Conservation (phyloP, 2,888 invertebrate genomes). For the Dinocampus coccinellae region DNA sequence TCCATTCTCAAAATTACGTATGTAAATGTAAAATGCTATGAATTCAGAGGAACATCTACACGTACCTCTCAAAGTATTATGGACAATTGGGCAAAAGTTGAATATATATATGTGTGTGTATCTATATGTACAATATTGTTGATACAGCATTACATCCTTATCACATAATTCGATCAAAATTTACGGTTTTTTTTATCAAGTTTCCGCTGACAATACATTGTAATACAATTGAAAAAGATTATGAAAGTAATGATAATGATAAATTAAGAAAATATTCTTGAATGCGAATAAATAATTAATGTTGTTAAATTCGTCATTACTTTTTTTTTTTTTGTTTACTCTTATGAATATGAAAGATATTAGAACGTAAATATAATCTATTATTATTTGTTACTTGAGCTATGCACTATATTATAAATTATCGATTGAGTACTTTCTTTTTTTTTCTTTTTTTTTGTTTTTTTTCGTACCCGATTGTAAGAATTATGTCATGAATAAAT, state of each 20-base stretch:
- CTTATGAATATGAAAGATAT: not conserved
- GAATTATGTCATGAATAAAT: not conserved
- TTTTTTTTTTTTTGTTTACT: too few relatives aligned
- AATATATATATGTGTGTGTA: not conserved
- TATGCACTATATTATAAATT: not conserved
- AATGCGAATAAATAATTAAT: not conserved
- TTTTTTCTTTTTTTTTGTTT: too few relatives aligned
- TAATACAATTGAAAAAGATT: not conserved
- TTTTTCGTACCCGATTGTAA: not conserved
- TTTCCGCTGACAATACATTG: not conserved
- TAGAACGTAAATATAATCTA: not conserved
- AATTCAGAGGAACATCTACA: not conserved
- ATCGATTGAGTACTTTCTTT: not conserved
- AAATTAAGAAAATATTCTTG: not conserved
- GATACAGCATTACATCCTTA: not conserved
- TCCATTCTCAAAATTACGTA: not conserved
- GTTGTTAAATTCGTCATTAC: not conserved
- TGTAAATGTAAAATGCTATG: too few relatives aligned
- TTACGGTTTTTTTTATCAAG: not conserved
- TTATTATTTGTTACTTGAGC: constrained; percentile 3
- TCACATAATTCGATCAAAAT: not conserved
- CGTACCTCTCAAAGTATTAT: not conserved
- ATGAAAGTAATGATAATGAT: too few relatives aligned
- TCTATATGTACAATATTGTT: not conserved
- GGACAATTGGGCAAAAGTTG: not conserved